phyloP scores from a whole-genome alignment of 1,140 invertebrate species.

The Drosophila equinoxialis region DNA sequence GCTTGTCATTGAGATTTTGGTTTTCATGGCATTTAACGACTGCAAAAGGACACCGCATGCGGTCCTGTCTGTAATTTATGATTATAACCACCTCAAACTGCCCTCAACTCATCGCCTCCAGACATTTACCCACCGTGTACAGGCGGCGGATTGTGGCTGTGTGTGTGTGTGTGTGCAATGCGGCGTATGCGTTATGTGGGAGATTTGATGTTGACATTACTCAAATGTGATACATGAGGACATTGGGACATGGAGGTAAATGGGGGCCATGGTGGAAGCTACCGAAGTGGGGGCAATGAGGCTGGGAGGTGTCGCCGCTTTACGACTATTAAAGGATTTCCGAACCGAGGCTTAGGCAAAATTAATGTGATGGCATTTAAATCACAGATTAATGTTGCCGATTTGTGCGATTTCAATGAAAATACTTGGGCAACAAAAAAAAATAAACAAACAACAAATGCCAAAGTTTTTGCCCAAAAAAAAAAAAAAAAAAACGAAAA shows the following conservation, averaged over 20 bases:
- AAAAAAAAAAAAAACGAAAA: constrained; percentile 41
- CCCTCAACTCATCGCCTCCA: background rate
- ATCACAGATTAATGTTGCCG: constrained; percentile 67
- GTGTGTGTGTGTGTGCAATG: background rate
- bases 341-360: constrained; percentile 47
- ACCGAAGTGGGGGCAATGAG: no score
- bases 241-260: no score
- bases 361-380: constrained; percentile 74
- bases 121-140: background rate
- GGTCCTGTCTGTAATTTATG: constrained; percentile 66
- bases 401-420: constrained; percentile 56
- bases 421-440: constrained; percentile 21
- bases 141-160: background rate
- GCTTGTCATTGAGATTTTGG: constrained; percentile 39
- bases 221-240: constrained; percentile 41
- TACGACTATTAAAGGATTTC: constrained; percentile 69
- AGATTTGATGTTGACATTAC: constrained; percentile 32
- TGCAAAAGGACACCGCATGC: constrained; percentile 52
- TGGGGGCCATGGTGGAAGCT: no score
- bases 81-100: constrained; percentile 55
- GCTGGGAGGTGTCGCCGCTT: constrained; percentile 47
- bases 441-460: constrained; percentile 37
- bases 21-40: constrained; percentile 38
- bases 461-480: constrained; percentile 42
- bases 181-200: constrained; percentile 24